Conservation (phyloP, 2,797 vertebrate genomes). For the Sebastes minor region DNA sequence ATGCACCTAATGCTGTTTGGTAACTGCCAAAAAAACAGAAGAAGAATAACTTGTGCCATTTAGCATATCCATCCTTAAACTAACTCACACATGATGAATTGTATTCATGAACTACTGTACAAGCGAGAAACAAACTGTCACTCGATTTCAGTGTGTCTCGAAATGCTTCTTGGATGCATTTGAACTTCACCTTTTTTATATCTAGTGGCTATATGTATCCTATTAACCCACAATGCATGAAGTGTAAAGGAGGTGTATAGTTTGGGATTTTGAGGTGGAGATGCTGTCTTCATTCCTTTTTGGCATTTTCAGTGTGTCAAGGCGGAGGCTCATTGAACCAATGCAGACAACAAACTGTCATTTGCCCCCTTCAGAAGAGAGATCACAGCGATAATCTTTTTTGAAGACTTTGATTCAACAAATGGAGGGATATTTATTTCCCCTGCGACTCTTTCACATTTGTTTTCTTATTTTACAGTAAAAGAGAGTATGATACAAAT, state of each 20-base stretch:
- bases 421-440: background rate
- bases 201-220: background rate
- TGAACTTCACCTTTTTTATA: background rate
- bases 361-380: background rate
- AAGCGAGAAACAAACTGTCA: background rate
- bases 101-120: too few species aligned
- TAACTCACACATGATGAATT: too few species aligned
- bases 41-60: too few species aligned
- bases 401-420: background rate
- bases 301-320: background rate
- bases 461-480: slow-evolving; percentile 4
- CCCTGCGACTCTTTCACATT: background rate
- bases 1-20: too few species aligned
- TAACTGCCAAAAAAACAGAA: too few species aligned
- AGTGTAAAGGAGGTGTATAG: background rate
- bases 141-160: background rate
- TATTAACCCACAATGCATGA: background rate
- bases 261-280: background rate
- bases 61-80: too few species aligned
- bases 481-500: background rate
- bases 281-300: background rate
- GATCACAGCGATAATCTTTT: background rate
- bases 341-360: background rate
- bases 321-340: background rate
- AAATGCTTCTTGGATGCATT: background rate